Conservation (phyloP, 2,113 vertebrate genomes). For the Chroicocephalus ridibundus region DNA sequence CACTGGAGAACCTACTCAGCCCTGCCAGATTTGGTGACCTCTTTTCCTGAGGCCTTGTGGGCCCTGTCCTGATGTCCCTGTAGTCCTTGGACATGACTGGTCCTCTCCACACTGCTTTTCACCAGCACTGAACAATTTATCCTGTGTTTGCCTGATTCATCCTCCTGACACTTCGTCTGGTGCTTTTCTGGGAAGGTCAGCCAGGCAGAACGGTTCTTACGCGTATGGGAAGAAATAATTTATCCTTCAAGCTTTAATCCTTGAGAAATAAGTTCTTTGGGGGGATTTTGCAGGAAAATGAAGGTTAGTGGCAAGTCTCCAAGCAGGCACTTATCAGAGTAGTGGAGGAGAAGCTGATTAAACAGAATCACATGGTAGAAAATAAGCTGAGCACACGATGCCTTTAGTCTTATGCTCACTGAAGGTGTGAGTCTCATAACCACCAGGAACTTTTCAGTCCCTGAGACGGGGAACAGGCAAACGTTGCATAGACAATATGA, state of each 20-base stretch:
- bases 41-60: neutral
- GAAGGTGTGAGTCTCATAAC: neutral
- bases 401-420: neutral
- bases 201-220: neutral
- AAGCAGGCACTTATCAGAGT: neutral
- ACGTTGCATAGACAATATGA: neutral
- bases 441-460: neutral
- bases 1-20: neutral
- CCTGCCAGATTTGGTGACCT: neutral
- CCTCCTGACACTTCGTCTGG: neutral
- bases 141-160: neutral
- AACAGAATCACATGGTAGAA: constrained; percentile 20
- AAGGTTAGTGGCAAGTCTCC: constrained; percentile 33
- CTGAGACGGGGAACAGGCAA: neutral
- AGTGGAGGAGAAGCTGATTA: constrained; percentile 23
- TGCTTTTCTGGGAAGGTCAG: constrained; percentile 23
- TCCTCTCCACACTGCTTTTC: neutral
- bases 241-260: constrained; percentile 55
- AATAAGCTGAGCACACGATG: neutral
- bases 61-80: neutral
- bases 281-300: constrained; percentile 27
- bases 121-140: neutral
- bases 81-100: neutral
- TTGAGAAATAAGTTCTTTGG: constrained; percentile 29
- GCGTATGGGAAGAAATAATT: constrained; percentile 9